Conservation (phyloP, 2,113 vertebrate species). For the Cochlearius cochlearius region DNA sequence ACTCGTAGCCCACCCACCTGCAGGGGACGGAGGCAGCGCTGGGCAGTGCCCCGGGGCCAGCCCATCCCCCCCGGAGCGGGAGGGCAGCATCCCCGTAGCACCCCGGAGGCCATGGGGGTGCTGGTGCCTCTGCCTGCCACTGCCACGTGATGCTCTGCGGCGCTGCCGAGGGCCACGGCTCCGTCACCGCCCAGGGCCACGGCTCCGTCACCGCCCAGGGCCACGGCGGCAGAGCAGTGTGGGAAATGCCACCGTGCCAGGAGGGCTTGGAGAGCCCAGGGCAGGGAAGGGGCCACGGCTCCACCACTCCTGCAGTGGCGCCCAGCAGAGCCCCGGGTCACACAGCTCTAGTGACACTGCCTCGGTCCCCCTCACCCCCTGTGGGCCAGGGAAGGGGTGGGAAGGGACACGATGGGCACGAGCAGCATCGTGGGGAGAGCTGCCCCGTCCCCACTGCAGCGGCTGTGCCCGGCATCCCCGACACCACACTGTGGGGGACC, state of each 20-base stretch:
- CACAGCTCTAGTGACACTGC: not conserved
- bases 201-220: not conserved
- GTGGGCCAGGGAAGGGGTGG: not conserved
- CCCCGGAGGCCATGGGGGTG: fast-evolving
- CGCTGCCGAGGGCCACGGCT: too few species aligned
- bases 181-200: too few species aligned
- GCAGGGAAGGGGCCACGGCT: not conserved
- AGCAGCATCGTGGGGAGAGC: not conserved
- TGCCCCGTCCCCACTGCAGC: fast-evolving
- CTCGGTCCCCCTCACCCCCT: fast-evolving
- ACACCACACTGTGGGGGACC: not conserved
- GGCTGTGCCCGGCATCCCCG: not conserved
- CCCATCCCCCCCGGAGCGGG: not conserved
- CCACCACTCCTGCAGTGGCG: fast-evolving
- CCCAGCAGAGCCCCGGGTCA: not conserved
- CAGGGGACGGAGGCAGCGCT: fast-evolving
- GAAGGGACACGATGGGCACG: fast-evolving
- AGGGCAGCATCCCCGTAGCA: not conserved
- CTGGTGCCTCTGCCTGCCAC: not conserved
- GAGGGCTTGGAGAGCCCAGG: fast-evolving
- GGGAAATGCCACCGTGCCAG: fast-evolving
- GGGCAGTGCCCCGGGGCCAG: not conserved
- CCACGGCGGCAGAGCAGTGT: not conserved
- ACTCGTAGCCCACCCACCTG: constrained; percentile 94
- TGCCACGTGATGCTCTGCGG: not conserved